Percentiles rank a stretch among this genome's conserved stretches.
These are phyloP conservation scores for Chydorus sphaericus DNA, from an alignment of 2,888 invertebrate genomes.

Conservation along the genomic window DNA sequence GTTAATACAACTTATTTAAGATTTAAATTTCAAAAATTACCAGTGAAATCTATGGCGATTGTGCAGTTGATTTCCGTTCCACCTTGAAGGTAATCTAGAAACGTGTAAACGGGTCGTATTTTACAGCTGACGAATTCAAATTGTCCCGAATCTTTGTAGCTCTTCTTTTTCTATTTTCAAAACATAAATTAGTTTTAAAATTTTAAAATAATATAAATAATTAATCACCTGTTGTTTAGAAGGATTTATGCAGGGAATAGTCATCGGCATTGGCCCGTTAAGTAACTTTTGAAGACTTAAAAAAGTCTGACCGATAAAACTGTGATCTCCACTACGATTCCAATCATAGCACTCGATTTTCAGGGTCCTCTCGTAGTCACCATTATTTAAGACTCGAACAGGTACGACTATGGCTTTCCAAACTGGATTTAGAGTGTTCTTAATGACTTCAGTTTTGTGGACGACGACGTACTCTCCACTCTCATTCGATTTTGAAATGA, in stretches of 20 bases:
- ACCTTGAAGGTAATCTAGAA: constrained; percentile 41
- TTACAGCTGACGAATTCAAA: constrained; percentile 21
- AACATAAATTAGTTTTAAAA: background rate
- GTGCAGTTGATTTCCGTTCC: constrained; percentile 35
- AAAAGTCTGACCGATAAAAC: constrained; percentile 34
- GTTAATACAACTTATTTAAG: constrained; percentile 1
- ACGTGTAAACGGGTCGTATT: constrained; percentile 29
- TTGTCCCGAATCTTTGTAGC: constrained; percentile 34
- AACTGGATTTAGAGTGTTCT: constrained; percentile 36
- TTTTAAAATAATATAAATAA: background rate
- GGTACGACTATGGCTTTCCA: constrained; percentile 36
- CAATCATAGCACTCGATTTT: constrained; percentile 37
- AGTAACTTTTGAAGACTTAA: constrained; percentile 32
- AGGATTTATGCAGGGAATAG: constrained; percentile 29
- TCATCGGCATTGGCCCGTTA: constrained; percentile 25
- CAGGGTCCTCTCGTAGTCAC: constrained; percentile 37
- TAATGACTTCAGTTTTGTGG: constrained; percentile 38
- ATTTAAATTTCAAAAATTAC: constrained; percentile 20
- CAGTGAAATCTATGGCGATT: constrained; percentile 35
- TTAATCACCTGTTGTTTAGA: constrained; percentile 24
- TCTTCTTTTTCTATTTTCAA: constrained; percentile 29
- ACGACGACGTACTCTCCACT: constrained; percentile 32
- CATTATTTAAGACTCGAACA: constrained; percentile 35
- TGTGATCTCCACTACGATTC: constrained; percentile 33
- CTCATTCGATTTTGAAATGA: constrained; percentile 30